phyloP scores from a whole-genome alignment of 2,113 vertebrate genomes.

The Macrotus californicus region DNA sequence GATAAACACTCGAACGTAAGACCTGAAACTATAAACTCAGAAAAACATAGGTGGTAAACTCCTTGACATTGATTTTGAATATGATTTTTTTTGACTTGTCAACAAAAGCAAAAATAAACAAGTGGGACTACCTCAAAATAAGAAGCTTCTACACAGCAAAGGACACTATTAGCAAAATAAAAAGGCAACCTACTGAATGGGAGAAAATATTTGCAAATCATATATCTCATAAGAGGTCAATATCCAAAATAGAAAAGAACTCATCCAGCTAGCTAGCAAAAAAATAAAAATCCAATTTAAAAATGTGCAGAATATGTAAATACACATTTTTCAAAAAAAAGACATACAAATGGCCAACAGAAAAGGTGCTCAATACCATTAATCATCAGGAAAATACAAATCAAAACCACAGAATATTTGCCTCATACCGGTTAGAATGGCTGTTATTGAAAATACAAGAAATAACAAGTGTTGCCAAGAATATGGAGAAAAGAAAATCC shows the following conservation, averaged over 20 bases:
- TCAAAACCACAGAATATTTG: neutral
- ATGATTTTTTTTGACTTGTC: neutral
- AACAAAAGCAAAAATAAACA: no score
- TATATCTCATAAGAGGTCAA: no score
- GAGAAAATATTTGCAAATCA: no score
- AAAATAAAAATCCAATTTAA: neutral
- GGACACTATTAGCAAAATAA: no score
- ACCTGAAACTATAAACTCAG: no score
- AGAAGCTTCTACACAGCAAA: no score
- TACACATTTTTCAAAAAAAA: neutral
- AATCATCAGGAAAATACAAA: neutral
- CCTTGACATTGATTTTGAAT: neutral
- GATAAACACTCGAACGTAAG: no score
- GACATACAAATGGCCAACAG: no score
- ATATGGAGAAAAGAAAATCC: neutral
- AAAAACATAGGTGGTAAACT: neutral
- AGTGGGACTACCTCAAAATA: no score
- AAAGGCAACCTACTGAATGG: no score
- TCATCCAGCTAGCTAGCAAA: neutral
- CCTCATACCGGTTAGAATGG: neutral
- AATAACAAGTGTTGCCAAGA: neutral
- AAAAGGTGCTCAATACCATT: neutral
- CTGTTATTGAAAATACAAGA: neutral
- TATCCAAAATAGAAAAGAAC: neutral
- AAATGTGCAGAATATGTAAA: neutral